Evolutionary conservation across 2,113 vertebrate species (phyloP).

Genomic region (Athene noctua): DNA sequence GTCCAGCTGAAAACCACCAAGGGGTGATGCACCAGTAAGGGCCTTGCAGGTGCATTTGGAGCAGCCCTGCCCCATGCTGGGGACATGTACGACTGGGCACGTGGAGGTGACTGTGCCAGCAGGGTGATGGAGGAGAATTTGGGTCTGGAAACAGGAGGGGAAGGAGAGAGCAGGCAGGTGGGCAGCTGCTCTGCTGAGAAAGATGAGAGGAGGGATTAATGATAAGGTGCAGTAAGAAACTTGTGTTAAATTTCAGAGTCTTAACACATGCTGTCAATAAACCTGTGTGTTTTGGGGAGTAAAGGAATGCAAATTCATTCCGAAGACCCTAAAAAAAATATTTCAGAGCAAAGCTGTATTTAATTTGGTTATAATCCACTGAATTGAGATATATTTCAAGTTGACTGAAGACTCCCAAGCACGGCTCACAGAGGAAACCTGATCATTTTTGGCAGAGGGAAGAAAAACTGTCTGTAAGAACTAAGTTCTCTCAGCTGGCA

Average conservation of each 20-base stretch:
- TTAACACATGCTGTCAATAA: neutral
- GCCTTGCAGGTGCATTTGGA: fast-evolving
- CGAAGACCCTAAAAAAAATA: neutral
- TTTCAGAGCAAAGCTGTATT: conserved; percentile 23
- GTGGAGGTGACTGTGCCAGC: fast-evolving
- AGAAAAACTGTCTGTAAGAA: neutral
- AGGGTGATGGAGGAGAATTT: neutral
- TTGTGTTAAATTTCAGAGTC: neutral
- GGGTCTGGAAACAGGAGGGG: neutral
- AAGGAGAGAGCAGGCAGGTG: fast-evolving
- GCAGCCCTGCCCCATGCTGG: fast-evolving
- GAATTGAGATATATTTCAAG: neutral
- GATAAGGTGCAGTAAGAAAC: neutral
- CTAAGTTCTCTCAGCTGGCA: neutral
- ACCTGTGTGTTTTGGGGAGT: neutral
- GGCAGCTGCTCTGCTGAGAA: fast-evolving
- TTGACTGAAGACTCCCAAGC: neutral
- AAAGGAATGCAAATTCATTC: conserved; percentile 25
- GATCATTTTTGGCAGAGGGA: conserved; percentile 11
- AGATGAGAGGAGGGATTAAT: neutral
- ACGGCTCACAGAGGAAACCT: neutral
- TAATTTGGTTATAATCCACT: conserved; percentile 12
- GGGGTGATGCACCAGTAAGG: neutral
- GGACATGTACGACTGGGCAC: fast-evolving
- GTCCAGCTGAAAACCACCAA: neutral